phyloP scores from a whole-genome alignment of 2,797 vertebrate species.

The Phylloscopus collybita region DNA sequence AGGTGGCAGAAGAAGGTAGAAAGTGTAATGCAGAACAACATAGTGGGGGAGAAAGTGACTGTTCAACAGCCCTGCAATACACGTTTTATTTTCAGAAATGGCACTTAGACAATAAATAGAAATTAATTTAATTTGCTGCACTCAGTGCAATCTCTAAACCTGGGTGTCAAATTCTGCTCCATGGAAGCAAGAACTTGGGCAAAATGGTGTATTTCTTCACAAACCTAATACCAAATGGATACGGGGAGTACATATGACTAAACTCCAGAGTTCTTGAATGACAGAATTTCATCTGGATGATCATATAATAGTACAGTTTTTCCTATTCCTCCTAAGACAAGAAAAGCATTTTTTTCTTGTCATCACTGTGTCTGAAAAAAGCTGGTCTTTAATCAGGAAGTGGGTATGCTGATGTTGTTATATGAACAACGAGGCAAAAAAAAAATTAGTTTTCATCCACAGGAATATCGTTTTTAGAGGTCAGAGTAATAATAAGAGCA shows the following conservation, averaged over 20 bases:
- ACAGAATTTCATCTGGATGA: neutral
- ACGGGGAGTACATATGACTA: neutral
- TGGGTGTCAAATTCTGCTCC: neutral
- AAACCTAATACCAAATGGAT: neutral
- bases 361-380: neutral
- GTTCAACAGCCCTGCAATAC: neutral
- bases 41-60: rapidly evolving
- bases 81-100: neutral
- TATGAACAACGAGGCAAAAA: neutral
- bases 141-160: neutral
- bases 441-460: neutral
- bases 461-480: neutral
- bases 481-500: neutral
- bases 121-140: neutral
- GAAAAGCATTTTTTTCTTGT: neutral
- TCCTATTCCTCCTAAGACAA: neutral
- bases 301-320: neutral
- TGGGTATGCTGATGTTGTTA: neutral
- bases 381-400: neutral
- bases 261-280: neutral
- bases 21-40: neutral
- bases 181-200: neutral
- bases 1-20: neutral
- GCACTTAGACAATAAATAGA: neutral
- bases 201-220: neutral